These are phyloP conservation scores for Drosophila pseudotakahashii DNA, from an alignment of 2,888 invertebrate genomes.

Conservation along the genomic window DNA sequence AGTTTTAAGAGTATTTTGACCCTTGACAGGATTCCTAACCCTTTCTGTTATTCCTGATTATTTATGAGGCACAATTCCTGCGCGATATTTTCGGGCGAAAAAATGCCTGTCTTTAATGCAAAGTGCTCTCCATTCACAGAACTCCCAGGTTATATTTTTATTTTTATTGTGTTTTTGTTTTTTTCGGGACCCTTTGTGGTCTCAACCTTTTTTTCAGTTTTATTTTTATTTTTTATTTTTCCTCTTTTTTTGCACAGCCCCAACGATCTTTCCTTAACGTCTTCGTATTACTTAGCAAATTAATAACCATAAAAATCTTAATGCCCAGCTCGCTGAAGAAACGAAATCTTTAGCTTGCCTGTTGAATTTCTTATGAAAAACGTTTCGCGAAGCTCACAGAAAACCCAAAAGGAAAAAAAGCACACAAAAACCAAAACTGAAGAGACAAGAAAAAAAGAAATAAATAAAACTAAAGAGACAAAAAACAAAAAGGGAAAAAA, in stretches of 20 bases:
- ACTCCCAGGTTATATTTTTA: constrained; percentile 22
- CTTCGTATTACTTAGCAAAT: constrained; percentile 77
- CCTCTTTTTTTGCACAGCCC: constrained; percentile 3
- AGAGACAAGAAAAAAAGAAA: not conserved
- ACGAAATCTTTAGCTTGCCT: constrained; percentile 77
- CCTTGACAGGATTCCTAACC: not conserved
- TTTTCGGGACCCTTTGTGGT: constrained; percentile 28
- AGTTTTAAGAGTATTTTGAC: not conserved
- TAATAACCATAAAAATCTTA: constrained; percentile 80
- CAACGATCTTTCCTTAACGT: constrained; percentile 51
- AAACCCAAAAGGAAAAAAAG: constrained; percentile 26
- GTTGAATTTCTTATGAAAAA: constrained; percentile 77
- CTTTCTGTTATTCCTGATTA: not conserved
- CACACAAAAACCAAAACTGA: constrained; percentile 7
- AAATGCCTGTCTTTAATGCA: constrained; percentile 55
- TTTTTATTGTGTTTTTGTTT: constrained; percentile 7
- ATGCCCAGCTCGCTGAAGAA: constrained; percentile 68
- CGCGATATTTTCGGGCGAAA: constrained; percentile 6
- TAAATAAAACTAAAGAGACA: not conserved
- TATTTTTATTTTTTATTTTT: not conserved
- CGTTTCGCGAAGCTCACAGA: constrained; percentile 56
- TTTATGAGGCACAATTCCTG: constrained; percentile 9
- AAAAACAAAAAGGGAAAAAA: constrained; percentile 12
- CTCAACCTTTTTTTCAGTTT: constrained; percentile 6
- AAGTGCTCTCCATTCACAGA: constrained; percentile 78